Percentiles rank a stretch among this genome's conserved stretches.
Evolutionary conservation across 2,888 invertebrate genomes (phyloP).

Genomic region (Rhorus exstirpatorius): DNA sequence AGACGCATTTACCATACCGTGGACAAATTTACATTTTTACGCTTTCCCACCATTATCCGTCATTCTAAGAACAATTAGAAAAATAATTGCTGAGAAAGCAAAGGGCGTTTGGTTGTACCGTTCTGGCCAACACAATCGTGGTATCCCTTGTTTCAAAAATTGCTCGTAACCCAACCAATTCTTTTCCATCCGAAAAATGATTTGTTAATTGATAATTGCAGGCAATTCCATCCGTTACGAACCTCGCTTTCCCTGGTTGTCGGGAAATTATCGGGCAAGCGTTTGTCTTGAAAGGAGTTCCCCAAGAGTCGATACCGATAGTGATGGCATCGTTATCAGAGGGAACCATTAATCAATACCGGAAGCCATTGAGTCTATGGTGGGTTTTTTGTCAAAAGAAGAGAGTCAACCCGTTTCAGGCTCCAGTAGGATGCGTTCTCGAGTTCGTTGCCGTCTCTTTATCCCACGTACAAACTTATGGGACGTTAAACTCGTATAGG

Average conservation of each 20-base stretch:
- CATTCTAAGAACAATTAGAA: slow-evolving; percentile 49
- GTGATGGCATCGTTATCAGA: slow-evolving; percentile 72
- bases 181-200: slow-evolving; percentile 68
- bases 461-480: slow-evolving; percentile 67
- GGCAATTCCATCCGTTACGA: slow-evolving; percentile 70
- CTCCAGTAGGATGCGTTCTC: slow-evolving; percentile 32
- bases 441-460: slow-evolving; percentile 49
- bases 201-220: slow-evolving; percentile 71
- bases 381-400: slow-evolving; percentile 69
- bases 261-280: slow-evolving; percentile 71
- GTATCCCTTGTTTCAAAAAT: slow-evolving; percentile 74
- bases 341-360: slow-evolving; percentile 74
- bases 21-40: slow-evolving; percentile 71
- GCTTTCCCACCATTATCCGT: slow-evolving; percentile 73
- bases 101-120: slow-evolving; percentile 44
- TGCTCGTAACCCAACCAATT: slow-evolving; percentile 58
- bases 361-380: slow-evolving; percentile 71
- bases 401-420: slow-evolving; percentile 44
- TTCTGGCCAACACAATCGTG: slow-evolving; percentile 67
- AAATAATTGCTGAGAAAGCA: slow-evolving; percentile 59
- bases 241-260: slow-evolving; percentile 71
- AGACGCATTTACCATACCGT: slow-evolving; percentile 75
- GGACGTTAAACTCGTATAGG: slow-evolving; percentile 74
- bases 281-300: slow-evolving; percentile 66
- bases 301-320: slow-evolving; percentile 63